Percentiles rank a stretch among this genome's conserved stretches.
These are phyloP conservation scores for Amiota mariae DNA, from an alignment of 2,888 invertebrate species.

Conservation along the genomic window DNA sequence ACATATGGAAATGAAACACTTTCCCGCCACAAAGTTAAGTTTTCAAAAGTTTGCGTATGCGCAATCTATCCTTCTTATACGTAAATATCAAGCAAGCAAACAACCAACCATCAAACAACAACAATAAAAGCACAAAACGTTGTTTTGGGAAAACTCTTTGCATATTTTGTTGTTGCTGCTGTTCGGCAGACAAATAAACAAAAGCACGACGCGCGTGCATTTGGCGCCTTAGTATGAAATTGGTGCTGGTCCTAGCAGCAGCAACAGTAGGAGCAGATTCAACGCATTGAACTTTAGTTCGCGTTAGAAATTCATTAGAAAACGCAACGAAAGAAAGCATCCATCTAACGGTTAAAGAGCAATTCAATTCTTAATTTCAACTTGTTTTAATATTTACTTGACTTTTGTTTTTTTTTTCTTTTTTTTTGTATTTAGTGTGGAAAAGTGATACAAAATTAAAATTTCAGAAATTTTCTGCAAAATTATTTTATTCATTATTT, in stretches of 20 bases:
- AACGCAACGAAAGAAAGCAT: background rate
- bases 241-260: background rate
- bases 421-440: too few relatives aligned
- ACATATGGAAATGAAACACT: too few relatives aligned
- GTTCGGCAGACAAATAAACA: background rate
- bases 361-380: background rate
- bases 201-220: constrained; percentile 4
- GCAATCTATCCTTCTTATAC: too few relatives aligned
- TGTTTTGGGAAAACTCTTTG: background rate
- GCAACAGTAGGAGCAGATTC: too few relatives aligned
- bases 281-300: background rate
- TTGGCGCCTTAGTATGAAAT: background rate
- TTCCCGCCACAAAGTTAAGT: too few relatives aligned
- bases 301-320: background rate
- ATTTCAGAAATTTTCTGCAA: too few relatives aligned
- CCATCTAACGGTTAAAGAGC: background rate
- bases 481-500: too few relatives aligned
- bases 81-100: too few relatives aligned
- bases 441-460: too few relatives aligned
- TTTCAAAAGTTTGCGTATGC: too few relatives aligned
- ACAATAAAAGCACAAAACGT: background rate
- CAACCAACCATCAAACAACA: too few relatives aligned
- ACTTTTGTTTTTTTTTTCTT: too few relatives aligned
- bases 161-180: background rate
- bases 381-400: background rate